These are phyloP conservation scores for Synanthedon tipuliformis DNA, from an alignment of 2,888 invertebrate genomes.

Conservation along the genomic window DNA sequence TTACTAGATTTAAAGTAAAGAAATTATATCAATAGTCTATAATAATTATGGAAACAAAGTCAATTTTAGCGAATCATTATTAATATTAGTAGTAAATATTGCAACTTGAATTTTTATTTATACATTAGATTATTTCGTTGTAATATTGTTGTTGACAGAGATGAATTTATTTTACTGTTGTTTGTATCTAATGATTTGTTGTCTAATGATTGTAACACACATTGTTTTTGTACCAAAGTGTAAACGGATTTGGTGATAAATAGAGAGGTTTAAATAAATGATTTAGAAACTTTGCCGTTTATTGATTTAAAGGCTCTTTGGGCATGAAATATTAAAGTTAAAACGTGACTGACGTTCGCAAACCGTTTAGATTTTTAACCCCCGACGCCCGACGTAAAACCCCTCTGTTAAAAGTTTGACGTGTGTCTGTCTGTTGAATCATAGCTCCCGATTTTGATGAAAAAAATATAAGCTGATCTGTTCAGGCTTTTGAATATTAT, in stretches of 20 bases:
- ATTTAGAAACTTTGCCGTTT: background rate
- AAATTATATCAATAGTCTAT: conserved; percentile 10
- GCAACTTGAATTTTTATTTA: conserved; percentile 14
- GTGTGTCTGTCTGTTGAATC: too few species aligned
- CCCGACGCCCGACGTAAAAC: too few species aligned
- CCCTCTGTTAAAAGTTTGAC: too few species aligned
- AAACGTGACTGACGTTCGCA: too few species aligned
- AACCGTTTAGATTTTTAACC: too few species aligned
- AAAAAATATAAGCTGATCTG: too few species aligned
- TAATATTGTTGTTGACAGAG: conserved; percentile 24
- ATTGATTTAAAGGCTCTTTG: background rate
- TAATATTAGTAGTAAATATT: conserved; percentile 7
- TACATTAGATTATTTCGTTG: conserved; percentile 14
- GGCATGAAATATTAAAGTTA: too few species aligned
- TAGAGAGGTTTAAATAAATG: conserved; percentile 29
- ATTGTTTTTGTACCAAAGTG: conserved; percentile 48
- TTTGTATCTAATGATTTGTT: conserved; percentile 30
- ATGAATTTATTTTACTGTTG: conserved; percentile 23
- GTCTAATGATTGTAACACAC: too few species aligned
- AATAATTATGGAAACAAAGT: conserved; percentile 22
- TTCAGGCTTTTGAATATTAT: too few species aligned
- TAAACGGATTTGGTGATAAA: conserved; percentile 40
- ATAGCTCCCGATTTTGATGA: too few species aligned
- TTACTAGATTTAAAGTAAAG: conserved; percentile 3
- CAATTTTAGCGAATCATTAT: conserved; percentile 37